Evolutionary conservation across 2,888 invertebrate species (phyloP).

Genomic region (Agrypnus murinus): DNA sequence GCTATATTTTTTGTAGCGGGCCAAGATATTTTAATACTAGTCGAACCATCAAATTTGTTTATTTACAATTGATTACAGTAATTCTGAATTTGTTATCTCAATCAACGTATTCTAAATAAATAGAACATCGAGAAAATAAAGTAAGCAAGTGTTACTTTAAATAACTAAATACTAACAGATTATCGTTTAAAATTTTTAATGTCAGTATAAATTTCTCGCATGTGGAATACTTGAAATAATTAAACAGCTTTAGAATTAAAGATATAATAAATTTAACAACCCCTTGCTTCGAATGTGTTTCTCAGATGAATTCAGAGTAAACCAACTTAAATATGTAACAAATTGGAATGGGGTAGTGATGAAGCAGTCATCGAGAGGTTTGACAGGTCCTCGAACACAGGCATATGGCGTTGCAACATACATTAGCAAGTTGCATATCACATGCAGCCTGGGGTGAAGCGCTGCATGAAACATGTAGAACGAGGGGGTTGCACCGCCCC

Average conservation of each 20-base stretch:
- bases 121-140: no score
- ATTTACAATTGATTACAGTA: no score
- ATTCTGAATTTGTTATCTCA: not conserved
- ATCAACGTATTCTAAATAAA: no score
- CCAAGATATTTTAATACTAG: no score
- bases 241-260: not conserved
- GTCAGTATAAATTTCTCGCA: no score
- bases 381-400: slow-evolving; percentile 67
- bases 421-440: slow-evolving; percentile 69
- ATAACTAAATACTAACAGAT: no score
- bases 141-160: no score
- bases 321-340: slow-evolving; percentile 52
- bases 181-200: no score
- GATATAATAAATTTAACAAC: not conserved
- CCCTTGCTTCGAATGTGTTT: not conserved
- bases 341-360: slow-evolving; percentile 58
- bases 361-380: slow-evolving; percentile 63
- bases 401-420: slow-evolving; percentile 70
- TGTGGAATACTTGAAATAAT: slow-evolving; percentile 3
- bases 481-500: slow-evolving; percentile 64
- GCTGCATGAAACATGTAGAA: slow-evolving; percentile 68
- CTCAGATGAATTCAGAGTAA: slow-evolving; percentile 41
- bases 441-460: slow-evolving; percentile 62
- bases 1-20: no score
- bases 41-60: no score